phyloP scores from a whole-genome alignment of 2,888 invertebrate genomes.

The Eutolmus rufibarbis region DNA sequence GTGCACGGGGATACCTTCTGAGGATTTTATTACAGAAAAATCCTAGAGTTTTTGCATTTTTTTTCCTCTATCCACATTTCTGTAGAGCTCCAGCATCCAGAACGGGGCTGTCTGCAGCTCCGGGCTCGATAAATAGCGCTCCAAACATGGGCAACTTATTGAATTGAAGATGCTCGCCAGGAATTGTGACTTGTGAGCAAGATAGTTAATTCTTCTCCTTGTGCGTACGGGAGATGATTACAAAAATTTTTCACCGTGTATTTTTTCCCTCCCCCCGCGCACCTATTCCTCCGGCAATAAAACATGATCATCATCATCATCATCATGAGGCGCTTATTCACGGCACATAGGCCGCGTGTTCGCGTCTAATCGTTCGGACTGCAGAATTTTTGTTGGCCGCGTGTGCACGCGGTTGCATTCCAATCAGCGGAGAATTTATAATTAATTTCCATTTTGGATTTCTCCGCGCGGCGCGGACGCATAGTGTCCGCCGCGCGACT shows the following conservation, averaged over 20 bases:
- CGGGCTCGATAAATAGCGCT: not conserved
- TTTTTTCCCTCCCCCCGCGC: not conserved
- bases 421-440: constrained; percentile 5
- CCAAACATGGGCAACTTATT: constrained; percentile 16
- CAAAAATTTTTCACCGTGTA: not conserved
- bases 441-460: constrained; percentile 23
- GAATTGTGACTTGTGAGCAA: not conserved
- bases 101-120: not conserved
- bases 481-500: not conserved
- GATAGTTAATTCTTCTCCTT: not conserved
- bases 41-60: not conserved
- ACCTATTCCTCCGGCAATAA: not conserved
- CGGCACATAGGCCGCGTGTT: not conserved
- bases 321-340: constrained; percentile 2
- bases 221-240: constrained; percentile 11
- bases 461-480: not conserved
- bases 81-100: not conserved
- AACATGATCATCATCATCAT: not conserved
- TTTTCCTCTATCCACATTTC: not conserved
- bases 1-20: not conserved
- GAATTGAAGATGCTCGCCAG: not conserved
- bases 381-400: not conserved
- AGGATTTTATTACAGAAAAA: constrained; percentile 1
- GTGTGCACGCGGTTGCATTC: not conserved
- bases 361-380: not conserved